These are phyloP conservation scores for Passer domesticus DNA, from an alignment of 2,113 vertebrate species.

Conservation along the genomic window DNA sequence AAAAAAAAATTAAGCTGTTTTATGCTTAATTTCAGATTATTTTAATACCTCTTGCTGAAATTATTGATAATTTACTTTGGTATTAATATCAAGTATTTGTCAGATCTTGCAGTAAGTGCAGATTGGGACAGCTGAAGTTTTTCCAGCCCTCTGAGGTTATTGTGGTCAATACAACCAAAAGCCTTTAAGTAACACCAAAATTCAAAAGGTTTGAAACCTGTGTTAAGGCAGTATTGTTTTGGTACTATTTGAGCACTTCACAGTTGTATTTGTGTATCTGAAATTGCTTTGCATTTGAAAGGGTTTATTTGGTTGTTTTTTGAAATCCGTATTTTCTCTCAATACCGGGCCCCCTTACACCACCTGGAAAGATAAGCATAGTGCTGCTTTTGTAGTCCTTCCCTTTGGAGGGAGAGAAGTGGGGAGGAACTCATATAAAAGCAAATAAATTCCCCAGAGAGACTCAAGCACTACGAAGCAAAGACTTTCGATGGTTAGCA, in stretches of 20 bases:
- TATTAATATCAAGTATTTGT: background rate
- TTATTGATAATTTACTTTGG: background rate
- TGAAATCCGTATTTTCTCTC: background rate
- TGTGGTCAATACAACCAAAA: background rate
- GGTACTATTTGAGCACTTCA: background rate
- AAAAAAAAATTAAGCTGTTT: background rate
- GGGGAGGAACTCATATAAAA: background rate
- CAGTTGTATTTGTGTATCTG: background rate
- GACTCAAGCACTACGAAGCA: accelerated
- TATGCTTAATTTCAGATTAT: background rate
- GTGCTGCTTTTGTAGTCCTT: background rate
- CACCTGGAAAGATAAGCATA: background rate
- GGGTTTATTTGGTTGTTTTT: background rate
- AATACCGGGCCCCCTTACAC: background rate
- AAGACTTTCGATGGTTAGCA: background rate
- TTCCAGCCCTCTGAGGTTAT: background rate
- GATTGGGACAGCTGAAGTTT: background rate
- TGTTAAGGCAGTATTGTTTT: background rate
- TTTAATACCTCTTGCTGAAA: background rate
- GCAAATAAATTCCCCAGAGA: background rate
- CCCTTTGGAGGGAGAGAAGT: background rate
- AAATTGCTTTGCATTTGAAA: background rate
- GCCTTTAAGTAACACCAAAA: background rate
- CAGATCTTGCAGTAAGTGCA: background rate
- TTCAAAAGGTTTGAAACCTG: background rate